These are phyloP conservation scores for Ariolimax columbianus DNA, from an alignment of 2,888 invertebrate genomes.

Conservation along the genomic window DNA sequence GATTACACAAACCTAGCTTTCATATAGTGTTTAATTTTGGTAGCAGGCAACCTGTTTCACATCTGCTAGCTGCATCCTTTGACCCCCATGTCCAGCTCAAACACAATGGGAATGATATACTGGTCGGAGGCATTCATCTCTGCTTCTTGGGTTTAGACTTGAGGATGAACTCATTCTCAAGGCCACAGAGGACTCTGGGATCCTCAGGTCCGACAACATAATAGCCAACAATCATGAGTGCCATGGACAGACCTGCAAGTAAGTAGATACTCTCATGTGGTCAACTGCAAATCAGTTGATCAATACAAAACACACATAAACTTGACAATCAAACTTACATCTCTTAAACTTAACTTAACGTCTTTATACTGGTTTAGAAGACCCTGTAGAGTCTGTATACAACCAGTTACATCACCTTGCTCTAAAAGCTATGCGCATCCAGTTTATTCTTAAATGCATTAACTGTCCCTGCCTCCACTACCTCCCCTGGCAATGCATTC, in stretches of 20 bases:
- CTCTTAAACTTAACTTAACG: no score
- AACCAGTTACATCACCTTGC: no score
- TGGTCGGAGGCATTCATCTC: background rate
- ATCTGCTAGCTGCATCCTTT: background rate
- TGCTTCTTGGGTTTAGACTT: slow-evolving; percentile 18
- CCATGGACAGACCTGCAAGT: slow-evolving; percentile 55
- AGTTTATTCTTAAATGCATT: no score
- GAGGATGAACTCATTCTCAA: slow-evolving; percentile 39
- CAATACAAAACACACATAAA: no score
- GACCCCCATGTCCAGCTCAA: background rate
- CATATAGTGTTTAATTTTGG: background rate
- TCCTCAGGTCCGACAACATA: slow-evolving; percentile 27
- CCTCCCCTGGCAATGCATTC: no score
- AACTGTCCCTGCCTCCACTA: no score
- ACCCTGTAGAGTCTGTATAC: no score
- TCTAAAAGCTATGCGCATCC: no score
- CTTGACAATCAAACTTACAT: no score
- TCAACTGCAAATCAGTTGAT: background rate
- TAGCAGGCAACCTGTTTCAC: background rate
- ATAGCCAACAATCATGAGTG: slow-evolving; percentile 56
- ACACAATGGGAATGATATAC: background rate
- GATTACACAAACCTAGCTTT: background rate
- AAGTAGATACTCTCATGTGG: background rate
- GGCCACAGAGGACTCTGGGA: background rate
- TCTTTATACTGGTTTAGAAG: no score